A percentile compares a stretch with the other conserved stretches of the same genome.
These are phyloP conservation scores for Corythoichthys intestinalis DNA, from an alignment of 2,113 vertebrate species.

Conservation along the genomic window DNA sequence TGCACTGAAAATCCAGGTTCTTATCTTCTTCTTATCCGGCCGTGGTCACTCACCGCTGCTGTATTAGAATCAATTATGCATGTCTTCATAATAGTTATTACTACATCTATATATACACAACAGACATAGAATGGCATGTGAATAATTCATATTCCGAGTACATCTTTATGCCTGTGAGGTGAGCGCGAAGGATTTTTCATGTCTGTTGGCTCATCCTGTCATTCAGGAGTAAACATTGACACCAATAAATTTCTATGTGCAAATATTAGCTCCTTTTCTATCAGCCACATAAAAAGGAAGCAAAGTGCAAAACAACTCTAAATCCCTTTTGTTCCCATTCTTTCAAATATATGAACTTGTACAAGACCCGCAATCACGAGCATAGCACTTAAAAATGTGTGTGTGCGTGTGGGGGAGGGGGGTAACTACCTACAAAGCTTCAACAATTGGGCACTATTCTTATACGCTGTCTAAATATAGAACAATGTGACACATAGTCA, in stretches of 20 bases:
- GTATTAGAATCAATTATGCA: constrained; percentile 53
- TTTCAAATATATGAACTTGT: neutral
- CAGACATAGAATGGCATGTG: neutral
- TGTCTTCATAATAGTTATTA: constrained; percentile 18
- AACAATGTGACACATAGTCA: too few relatives aligned
- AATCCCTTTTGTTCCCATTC: neutral
- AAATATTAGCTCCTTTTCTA: neutral
- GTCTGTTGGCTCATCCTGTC: neutral
- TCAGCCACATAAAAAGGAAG: neutral
- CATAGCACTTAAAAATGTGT: too few relatives aligned
- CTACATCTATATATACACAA: neutral
- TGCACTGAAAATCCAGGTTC: constrained; percentile 18
- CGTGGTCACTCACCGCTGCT: constrained; percentile 20
- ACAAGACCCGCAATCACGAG: too few relatives aligned
- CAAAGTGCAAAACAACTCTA: neutral
- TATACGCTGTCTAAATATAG: too few relatives aligned
- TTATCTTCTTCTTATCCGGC: constrained; percentile 30
- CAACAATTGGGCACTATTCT: too few relatives aligned
- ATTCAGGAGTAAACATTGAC: neutral
- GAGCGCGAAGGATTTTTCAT: neutral
- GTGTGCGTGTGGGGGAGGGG: too few relatives aligned
- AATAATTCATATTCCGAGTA: constrained; percentile 4
- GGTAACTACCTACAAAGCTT: too few relatives aligned
- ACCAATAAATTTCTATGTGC: neutral
- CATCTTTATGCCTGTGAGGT: neutral